Evolutionary conservation across 2,113 vertebrate genomes (phyloP), one percentile per base, ranked within the genome.

Genomic region (Platysteira castanea): DNA sequence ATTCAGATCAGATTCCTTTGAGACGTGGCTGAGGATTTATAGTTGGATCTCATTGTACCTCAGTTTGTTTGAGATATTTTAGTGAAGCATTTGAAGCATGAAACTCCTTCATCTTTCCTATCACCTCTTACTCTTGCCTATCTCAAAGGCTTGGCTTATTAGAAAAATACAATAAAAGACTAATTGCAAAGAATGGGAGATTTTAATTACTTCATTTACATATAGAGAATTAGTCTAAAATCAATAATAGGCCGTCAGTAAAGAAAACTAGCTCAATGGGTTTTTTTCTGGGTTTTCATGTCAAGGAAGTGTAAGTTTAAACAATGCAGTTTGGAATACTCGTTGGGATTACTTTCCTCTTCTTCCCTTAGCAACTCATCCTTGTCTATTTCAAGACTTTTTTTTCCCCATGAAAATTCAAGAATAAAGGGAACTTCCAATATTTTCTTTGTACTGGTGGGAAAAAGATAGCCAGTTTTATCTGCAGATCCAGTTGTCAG

Each of bases 181-280:
- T 97, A 91, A 92, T 91, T 92, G 23, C 53, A 92, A 90, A 94
- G 92, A 49, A 19, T 60, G n/a, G 44, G 46, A 42, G 76, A 95
- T 88, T 94, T 95, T 87, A 97, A 97, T 96, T 59, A 63, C 83
- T 97, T 97, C 74, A 97, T 98, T 98, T 97, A 94, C 93, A 84
- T 96, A 71, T 27, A 92, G 81, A 82, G 70, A 96, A 95, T 98
- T 95, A 96, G 93, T 87, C 89, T 84, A 95, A 94, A 97, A 97
- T 96, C 96, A 97, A 84, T 97, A 96, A 81, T 91, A 87, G 74
- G 49, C 84, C 97, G 81, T 92, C 85, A 96, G 93, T 87, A 92
- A 95, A 63, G 75, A 90, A 89, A 95, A 87, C 49, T 84, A 93
- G 70, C 74, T 78, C 78, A 91, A 16, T 81, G 20, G 8, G 2